Evolutionary conservation across 2,797 vertebrate species (phyloP).

Genomic region (Artibeus lituratus): DNA sequence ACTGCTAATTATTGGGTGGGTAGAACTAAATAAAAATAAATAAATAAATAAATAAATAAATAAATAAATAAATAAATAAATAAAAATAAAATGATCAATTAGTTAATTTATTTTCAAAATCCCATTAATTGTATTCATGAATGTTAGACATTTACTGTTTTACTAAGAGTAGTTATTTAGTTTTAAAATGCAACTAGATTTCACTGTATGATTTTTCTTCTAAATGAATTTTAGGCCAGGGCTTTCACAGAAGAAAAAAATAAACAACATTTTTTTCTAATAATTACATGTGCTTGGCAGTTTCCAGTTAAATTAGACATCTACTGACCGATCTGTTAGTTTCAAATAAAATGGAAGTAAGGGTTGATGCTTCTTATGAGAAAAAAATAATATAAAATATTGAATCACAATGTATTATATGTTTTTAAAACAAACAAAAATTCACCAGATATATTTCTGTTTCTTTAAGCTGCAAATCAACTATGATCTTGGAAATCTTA

Average conservation of each 20-base stretch:
- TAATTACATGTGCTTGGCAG: constrained; percentile 15
- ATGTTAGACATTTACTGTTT: not conserved
- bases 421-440: not conserved
- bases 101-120: not conserved
- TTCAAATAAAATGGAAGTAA: constrained; percentile 50
- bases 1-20: not conserved
- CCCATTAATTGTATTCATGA: not conserved
- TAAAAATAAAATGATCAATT: not conserved
- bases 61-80: too few relatives aligned
- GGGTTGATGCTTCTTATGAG: not conserved
- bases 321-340: constrained; percentile 26
- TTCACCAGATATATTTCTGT: constrained; percentile 61
- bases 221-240: not conserved
- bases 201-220: not conserved
- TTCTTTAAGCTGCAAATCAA: constrained; percentile 95
- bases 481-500: constrained; percentile 97
- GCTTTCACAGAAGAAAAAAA: not conserved
- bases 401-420: not conserved
- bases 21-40: not conserved
- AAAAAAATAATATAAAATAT: not conserved
- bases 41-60: too few relatives aligned
- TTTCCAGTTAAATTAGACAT: constrained; percentile 8
- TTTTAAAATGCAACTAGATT: not conserved
- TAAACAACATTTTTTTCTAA: not conserved
- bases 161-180: not conserved